Percentiles rank a stretch among this genome's conserved stretches.
phyloP scores from a whole-genome alignment of 2,888 invertebrate genomes.

The Parascotia fuliginaria region DNA sequence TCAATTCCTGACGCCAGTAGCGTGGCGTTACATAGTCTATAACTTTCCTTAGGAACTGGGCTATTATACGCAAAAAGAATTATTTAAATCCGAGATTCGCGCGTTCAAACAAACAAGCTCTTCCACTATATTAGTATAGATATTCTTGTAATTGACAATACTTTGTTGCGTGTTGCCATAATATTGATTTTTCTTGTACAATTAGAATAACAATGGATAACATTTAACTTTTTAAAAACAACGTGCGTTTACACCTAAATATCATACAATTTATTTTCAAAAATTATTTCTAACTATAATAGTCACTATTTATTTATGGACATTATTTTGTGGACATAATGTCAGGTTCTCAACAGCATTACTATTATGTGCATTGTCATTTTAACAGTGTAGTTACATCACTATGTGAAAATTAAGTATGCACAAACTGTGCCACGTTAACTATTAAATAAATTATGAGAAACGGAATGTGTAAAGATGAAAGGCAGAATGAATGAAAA shows the following conservation, averaged over 20 bases:
- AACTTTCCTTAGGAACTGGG: too few species aligned
- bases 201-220: too few species aligned
- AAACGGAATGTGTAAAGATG: conserved; percentile 47
- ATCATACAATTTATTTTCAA: conserved; percentile 33
- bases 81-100: too few species aligned
- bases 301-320: conserved; percentile 36
- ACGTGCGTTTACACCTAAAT: conserved; percentile 31
- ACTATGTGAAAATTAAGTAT: conserved; percentile 43
- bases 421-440: conserved; percentile 31
- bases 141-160: background rate
- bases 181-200: too few species aligned
- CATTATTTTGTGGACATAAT: conserved; percentile 26
- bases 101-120: background rate
- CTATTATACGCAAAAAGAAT: too few species aligned
- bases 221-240: too few species aligned
- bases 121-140: background rate
- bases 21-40: too few species aligned
- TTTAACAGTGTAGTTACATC: conserved; percentile 26
- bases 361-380: conserved; percentile 35
- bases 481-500: conserved; percentile 33
- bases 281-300: conserved; percentile 32
- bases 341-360: conserved; percentile 26
- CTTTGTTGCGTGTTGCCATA: background rate
- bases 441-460: conserved; percentile 44
- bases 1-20: too few species aligned